Evolutionary conservation across 2,888 invertebrate species (phyloP).

Genomic region (Leptogaster cylindrica): DNA sequence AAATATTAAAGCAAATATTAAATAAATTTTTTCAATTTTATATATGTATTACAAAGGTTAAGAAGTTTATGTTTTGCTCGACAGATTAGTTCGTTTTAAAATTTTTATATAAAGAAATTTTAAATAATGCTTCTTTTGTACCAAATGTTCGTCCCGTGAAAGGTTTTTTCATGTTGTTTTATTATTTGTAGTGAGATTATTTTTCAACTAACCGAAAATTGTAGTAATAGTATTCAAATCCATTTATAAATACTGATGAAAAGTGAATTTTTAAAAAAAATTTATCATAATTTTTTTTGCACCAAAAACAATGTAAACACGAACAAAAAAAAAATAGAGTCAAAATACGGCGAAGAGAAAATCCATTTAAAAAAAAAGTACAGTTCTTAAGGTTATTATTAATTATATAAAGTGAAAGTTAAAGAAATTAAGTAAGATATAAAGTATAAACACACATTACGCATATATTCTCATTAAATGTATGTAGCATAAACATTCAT

Average conservation of each 20-base stretch:
- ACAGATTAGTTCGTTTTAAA: constrained; percentile 7
- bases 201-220: too few relatives aligned
- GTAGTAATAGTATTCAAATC: too few relatives aligned
- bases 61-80: constrained; percentile 15
- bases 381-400: constrained; percentile 11
- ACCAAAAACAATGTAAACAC: constrained; percentile 11
- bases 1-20: constrained; percentile 41
- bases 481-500: constrained; percentile 40
- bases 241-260: too few relatives aligned
- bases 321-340: constrained; percentile 10
- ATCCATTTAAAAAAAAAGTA: constrained; percentile 7
- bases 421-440: constrained; percentile 9
- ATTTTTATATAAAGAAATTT: background rate
- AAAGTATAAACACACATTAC: constrained; percentile 29
- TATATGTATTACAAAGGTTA: constrained; percentile 35
- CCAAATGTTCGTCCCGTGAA: too few relatives aligned
- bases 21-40: constrained; percentile 34
- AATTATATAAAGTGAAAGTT: constrained; percentile 7
- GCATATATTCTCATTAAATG: constrained; percentile 39
- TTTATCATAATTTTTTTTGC: background rate
- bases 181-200: too few relatives aligned
- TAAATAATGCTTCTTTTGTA: background rate
- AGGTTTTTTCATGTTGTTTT: too few relatives aligned
- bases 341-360: constrained; percentile 13
- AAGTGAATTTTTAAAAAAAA: too few relatives aligned